phyloP scores from a whole-genome alignment of 1,140 invertebrate species.

The Acyrthosiphon pisum region DNA sequence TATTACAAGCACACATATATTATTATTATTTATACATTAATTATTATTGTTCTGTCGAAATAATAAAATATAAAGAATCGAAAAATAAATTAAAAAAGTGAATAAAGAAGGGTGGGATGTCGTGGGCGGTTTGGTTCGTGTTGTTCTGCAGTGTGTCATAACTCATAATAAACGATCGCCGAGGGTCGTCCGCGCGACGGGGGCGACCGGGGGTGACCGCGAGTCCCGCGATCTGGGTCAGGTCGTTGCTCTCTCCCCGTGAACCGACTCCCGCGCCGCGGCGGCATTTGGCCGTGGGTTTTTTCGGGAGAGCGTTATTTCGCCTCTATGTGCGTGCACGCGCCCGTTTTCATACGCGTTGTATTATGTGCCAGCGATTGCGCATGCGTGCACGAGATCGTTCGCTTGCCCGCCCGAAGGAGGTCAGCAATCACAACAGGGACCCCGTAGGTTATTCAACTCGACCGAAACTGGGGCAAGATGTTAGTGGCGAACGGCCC shows the following conservation, averaged over 20 bases:
- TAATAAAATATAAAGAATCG: not conserved
- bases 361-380: not conserved
- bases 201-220: not conserved
- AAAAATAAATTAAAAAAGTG: not conserved
- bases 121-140: not conserved
- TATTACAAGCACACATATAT: not conserved
- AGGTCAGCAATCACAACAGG: conserved; percentile 56
- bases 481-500: conserved; percentile 18
- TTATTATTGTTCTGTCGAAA: not conserved
- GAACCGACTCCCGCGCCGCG: conserved; percentile 37
- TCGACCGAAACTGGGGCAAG: conserved; percentile 43
- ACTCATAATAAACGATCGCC: not conserved
- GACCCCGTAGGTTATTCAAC: conserved; percentile 52
- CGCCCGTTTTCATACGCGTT: not conserved
- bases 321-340: not conserved
- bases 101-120: not conserved
- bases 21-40: not conserved
- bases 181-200: not conserved
- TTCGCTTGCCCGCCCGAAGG: conserved; percentile 19
- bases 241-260: conserved; percentile 47
- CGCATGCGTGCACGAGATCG: not conserved
- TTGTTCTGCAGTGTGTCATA: not conserved
- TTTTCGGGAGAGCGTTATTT: conserved; percentile 35
- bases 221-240: conserved; percentile 35
- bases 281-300: conserved; percentile 53